Evolutionary conservation across 2,113 vertebrate genomes (phyloP), one percentile per base, ranked within the genome.

Genomic region (Nannospalax galili): DNA sequence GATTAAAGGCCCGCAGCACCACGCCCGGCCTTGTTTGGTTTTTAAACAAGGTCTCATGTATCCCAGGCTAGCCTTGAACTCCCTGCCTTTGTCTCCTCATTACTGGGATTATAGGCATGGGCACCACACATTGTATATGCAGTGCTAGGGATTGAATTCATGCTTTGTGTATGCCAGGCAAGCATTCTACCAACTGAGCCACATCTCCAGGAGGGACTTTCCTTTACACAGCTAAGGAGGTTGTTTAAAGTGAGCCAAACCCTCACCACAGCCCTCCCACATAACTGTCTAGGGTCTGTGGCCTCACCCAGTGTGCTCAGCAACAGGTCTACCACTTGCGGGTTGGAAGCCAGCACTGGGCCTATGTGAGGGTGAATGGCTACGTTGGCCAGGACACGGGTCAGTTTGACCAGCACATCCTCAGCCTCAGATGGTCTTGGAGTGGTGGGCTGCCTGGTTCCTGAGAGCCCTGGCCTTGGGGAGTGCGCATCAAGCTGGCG

Each of bases 341-440:
- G 64, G 96, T 99, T 97, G 89, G 97, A 56, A 32, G 99, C 99
- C 95, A 99, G 97, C 7, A 98, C 96, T 0, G 98, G 96, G 72
- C 99, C 99, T 10, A 99, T 67, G 0, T 80, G 87, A 0, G 98
- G 99, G 93, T 99, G 99, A 97, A 99, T 98, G 90, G 99, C 99
- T 67, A 99, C 93, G 96, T 99, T 99, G 30, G 99, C 99, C 72
- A 99, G 97, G 95, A 99, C 98, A 28, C 99, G 98, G 90, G 99
- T 98, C 98, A 99, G 98, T 97, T 99, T 99, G 96, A 99, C 98
- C 89, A 99, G 98, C 93, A 99, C 98, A 6, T 99, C 99, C 89
- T 99, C 99, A 0, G 73, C 97, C 97, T 98, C 98, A 58, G 97
- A 92, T 24, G 81, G 32, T 58, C 86, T 87, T 56, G 4, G 95